Base-by-base conservation (phyloP, 2,113 vertebrate genomes). In the Gambusia holbrooki region DNA sequence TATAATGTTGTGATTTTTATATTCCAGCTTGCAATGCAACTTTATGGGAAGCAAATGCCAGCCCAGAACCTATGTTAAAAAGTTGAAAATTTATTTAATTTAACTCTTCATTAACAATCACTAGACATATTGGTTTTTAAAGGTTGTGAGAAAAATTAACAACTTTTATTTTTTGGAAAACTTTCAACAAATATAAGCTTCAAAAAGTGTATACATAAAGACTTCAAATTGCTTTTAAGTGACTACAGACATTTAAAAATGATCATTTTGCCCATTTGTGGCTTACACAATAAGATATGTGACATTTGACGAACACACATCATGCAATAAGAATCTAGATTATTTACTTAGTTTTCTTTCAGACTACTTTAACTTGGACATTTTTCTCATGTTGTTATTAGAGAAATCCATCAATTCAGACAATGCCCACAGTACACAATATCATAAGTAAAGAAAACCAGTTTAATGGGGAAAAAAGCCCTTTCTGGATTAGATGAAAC, bases 31-130 rank as follows among this genome's bases (percentile, higher is more conserved):
- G 42, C 71, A 82, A 81, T 40, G 82, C 6, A 28, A 22, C 75
- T 67, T 73, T 73, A 75, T 69, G 30, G 62, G 45, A 35, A 79
- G 73, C 74, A 74, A 82, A 86, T 87, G 42, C 82, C 64, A 68
- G 77, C 58, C 3, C 71, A 84, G 81, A 69, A 80, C 60, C 71
- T 60, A 70, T 69, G 4, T 63, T 63, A 84, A 70, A 60, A 69
- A 68, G n/a, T 58, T 30, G 29, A 71, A 66, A 84, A 78, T 33
- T 17, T 37, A 40, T 51, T 73, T 14, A 69, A 25, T 0, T 60
- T 25, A 69, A 42, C 60, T 88, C 85, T 76, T 85, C 86, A 82
- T 89, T 22, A 79, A 61, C 30, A 51, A 82, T 70, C 33, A 33
- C 15, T 6, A 19, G 17, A 19, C 27, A 37, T 70, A 83, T 30